These are phyloP conservation scores for Hydrozoanthus gracilis DNA, from an alignment of 92 coral and sea anemone genomes.

Conservation along the genomic window DNA sequence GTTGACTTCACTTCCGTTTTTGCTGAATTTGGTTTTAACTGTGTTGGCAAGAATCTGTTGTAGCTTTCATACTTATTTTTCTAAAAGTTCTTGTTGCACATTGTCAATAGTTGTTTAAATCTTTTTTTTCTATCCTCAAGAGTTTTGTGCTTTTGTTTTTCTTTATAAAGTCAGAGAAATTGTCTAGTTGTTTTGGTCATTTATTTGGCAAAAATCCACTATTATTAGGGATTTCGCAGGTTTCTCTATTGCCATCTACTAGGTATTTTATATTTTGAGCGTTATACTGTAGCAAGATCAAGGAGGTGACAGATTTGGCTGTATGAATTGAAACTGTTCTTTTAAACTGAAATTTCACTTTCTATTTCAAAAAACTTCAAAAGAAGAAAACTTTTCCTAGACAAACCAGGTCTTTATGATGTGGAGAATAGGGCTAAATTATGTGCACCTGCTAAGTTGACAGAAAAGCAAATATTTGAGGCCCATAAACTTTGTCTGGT, in stretches of 20 bases:
- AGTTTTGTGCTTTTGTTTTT: too few relatives aligned
- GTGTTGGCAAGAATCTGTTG: too few relatives aligned
- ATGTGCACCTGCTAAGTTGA: neutral
- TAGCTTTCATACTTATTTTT: neutral
- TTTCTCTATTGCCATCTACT: too few relatives aligned
- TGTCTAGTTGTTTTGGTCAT: neutral
- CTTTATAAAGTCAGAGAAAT: neutral
- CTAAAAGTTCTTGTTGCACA: neutral
- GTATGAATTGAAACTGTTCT: too few relatives aligned
- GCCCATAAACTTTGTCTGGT: neutral
- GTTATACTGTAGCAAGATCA: too few relatives aligned
- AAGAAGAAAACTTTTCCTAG: neutral
- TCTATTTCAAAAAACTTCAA: too few relatives aligned
- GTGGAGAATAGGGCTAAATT: neutral
- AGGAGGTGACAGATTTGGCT: too few relatives aligned
- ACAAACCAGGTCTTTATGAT: neutral
- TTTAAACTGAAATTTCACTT: too few relatives aligned
- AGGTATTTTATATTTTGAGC: too few relatives aligned
- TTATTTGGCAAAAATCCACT: neutral
- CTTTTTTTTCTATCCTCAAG: too few relatives aligned
- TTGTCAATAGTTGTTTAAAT: too few relatives aligned
- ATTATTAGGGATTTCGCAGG: too few relatives aligned
- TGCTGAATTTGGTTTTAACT: neutral
- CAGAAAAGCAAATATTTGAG: neutral
- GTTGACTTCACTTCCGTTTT: conserved; percentile 40